These are phyloP conservation scores for Pluvialis apricaria DNA, from an alignment of 2,113 vertebrate genomes.

Conservation along the genomic window DNA sequence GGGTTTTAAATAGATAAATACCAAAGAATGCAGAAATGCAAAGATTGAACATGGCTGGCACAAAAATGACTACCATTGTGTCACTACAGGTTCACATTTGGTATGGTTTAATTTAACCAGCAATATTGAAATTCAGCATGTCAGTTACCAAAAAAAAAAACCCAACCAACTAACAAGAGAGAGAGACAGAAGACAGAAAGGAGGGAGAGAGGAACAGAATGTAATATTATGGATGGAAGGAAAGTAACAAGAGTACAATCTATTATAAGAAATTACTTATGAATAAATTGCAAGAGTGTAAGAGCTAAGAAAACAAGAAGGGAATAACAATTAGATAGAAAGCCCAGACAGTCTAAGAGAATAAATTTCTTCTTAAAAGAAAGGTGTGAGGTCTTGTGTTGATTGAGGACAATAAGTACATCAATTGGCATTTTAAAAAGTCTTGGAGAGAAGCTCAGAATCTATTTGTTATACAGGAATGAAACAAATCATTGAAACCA, in stretches of 20 bases:
- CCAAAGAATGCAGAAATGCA: not conserved
- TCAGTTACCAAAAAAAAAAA: not conserved
- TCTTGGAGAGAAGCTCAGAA: not conserved
- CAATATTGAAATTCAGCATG: not conserved
- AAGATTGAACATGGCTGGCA: not conserved
- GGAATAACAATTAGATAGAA: constrained; percentile 30
- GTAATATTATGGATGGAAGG: constrained; percentile 1
- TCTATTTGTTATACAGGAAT: not conserved
- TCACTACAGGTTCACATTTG: not conserved
- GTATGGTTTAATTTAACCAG: not conserved
- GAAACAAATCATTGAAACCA: not conserved
- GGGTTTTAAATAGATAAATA: not conserved
- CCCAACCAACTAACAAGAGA: not conserved
- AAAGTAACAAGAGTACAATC: constrained; percentile 22
- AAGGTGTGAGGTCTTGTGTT: not conserved
- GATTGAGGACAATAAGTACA: not conserved
- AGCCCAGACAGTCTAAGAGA: not conserved
- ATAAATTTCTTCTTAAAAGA: not conserved
- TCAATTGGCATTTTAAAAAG: not conserved
- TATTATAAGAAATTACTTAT: constrained; percentile 53
- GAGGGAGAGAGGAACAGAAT: not conserved
- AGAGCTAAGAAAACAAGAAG: constrained; percentile 24
- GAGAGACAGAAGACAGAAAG: not conserved
- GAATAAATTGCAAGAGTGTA: constrained; percentile 22
- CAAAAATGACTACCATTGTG: not conserved